These are phyloP conservation scores for Pinna nobilis DNA, from an alignment of 1,140 invertebrate genomes.

Conservation along the genomic window DNA sequence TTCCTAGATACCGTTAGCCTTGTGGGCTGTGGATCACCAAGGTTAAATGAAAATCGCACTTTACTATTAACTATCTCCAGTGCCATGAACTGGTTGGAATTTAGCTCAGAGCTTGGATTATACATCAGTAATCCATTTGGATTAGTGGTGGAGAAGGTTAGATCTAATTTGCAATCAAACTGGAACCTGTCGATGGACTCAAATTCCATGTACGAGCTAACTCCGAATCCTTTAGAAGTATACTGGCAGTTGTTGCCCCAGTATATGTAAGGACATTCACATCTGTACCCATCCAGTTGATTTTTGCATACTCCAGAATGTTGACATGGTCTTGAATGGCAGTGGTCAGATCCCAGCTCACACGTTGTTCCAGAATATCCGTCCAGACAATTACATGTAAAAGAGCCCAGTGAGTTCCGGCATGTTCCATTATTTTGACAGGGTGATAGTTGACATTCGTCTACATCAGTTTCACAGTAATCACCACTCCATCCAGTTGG, in stretches of 20 bases:
- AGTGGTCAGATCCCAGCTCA: conserved; percentile 60
- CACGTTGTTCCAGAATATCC: conserved; percentile 92
- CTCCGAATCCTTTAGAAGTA: conserved; percentile 90
- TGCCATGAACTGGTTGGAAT: conserved; percentile 87
- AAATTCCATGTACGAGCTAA: conserved; percentile 92
- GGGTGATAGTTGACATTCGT: conserved; percentile 86
- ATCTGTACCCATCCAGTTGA: conserved; percentile 77
- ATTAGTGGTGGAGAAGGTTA: conserved; percentile 89
- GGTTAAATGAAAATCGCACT: conserved; percentile 87
- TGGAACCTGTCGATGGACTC: conserved; percentile 88
- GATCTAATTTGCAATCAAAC: conserved; percentile 90
- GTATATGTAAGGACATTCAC: conserved; percentile 84
- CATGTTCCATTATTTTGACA: conserved; percentile 74
- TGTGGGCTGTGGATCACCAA: conserved; percentile 86
- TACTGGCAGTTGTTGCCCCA: conserved; percentile 93
- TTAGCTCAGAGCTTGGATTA: conserved; percentile 83
- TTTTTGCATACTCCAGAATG: conserved; percentile 87
- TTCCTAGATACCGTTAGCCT: conserved; percentile 79
- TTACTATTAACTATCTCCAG: conserved; percentile 89
- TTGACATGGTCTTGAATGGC: conserved; percentile 55
- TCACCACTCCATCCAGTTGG: conserved; percentile 79
- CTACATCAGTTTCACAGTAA: conserved; percentile 93
- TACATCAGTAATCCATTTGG: conserved; percentile 89
- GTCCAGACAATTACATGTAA: conserved; percentile 89
- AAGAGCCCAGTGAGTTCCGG: conserved; percentile 74